phyloP scores from a whole-genome alignment of 2,113 vertebrate genomes.

The Kryptolebias marmoratus region DNA sequence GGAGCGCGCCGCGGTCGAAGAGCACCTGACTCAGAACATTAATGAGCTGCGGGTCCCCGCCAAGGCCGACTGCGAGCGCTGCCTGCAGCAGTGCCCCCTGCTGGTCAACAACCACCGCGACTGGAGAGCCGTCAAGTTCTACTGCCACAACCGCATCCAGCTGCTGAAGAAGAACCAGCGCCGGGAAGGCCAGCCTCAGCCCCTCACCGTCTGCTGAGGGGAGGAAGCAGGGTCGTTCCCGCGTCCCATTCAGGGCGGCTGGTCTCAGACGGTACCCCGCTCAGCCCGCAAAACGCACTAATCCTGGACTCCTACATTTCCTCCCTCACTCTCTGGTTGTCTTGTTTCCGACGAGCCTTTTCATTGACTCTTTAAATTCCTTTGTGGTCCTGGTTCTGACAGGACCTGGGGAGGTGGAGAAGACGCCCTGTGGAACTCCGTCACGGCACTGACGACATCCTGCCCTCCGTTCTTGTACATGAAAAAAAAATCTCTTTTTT shows the following conservation, averaged over 20 bases:
- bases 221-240: not conserved
- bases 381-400: slow-evolving; percentile 25
- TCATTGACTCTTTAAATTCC: slow-evolving; percentile 55
- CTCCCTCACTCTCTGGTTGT: slow-evolving; percentile 8
- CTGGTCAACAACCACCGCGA: slow-evolving; percentile 83
- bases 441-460: slow-evolving; percentile 8
- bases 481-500: slow-evolving; percentile 1
- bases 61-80: slow-evolving; percentile 84
- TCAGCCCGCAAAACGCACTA: slow-evolving; percentile 35
- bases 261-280: slow-evolving; percentile 54
- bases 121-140: slow-evolving; percentile 84
- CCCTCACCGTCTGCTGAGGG: slow-evolving; percentile 75
- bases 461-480: slow-evolving; percentile 43
- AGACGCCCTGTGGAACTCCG: slow-evolving; percentile 21
- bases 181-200: slow-evolving; percentile 66
- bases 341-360: not conserved
- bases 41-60: slow-evolving; percentile 80
- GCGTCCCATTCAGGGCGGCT: slow-evolving; percentile 9
- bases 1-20: slow-evolving; percentile 80
- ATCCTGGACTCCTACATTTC: slow-evolving; percentile 49
- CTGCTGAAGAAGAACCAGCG: slow-evolving; percentile 82
- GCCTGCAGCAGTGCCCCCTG: slow-evolving; percentile 82
- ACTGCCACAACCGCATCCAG: slow-evolving; percentile 85
- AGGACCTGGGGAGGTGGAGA: slow-evolving; percentile 21
- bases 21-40: slow-evolving; percentile 82